Base-by-base conservation (phyloP, 2,888 invertebrate species). In the Catocala fraxini region DNA sequence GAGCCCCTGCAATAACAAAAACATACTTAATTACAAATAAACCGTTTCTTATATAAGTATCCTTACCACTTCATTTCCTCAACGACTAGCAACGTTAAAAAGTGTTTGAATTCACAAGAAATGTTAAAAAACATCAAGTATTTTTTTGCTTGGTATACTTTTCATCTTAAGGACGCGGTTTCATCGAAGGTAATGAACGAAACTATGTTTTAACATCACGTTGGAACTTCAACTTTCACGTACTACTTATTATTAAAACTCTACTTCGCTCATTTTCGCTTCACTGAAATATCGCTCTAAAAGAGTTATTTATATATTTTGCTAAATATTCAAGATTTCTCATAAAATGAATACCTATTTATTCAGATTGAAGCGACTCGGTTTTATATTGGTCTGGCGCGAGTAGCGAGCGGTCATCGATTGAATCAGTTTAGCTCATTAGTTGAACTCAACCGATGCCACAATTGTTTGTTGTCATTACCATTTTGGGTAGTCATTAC, bases 341-440 rank as follows among this genome's bases (percentile, higher is more conserved):
- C 45, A 47, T 47, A 25, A 47, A 47, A 47, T 47, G 47, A 47
- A 47, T 47, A 47, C 45, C 5, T n/a, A 45, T 25, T 47, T 25
- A 25, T 47, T 25, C 25, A 47, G 25, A 25, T 47, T 15, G 25
- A 9, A 9, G 35, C 35, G 35, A 43, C 0, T 45, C 12, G 1
- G 13, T 45, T 45, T 12, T 45, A 45, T 45, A 5, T 12, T 12
- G n/a, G 12, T 12, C 12, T 12, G n/a, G 12, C 5, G 42, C 42
- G 11, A 42, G 42, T 10, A 39, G 10, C 3, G 6, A 7, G 42
- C 45, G 6, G n/a, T 45, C 13, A 10, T 25, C 9, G 47, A 47
- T 47, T 11, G 47, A 25, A 47, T 25, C 47, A 13, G 47, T 47
- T 25, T 25, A 15, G 10, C 47, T 47, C 47, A 47, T 47, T 47